A percentile compares a stretch with the other conserved stretches of the same genome.
phyloP scores from a whole-genome alignment of 2,113 vertebrate genomes.

The Prunella fulvescens region DNA sequence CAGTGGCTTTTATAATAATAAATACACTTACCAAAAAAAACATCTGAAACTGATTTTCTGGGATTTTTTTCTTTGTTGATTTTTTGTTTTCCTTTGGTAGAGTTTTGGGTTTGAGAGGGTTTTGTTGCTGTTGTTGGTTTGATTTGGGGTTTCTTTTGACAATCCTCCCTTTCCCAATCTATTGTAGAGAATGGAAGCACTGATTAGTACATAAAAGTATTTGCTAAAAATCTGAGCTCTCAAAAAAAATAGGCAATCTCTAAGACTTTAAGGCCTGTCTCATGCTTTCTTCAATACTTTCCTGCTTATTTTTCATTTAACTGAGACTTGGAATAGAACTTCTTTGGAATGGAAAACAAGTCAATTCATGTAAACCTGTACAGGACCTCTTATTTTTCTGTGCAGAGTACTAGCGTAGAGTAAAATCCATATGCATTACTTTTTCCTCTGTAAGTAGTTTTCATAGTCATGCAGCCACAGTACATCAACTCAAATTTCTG shows the following conservation, averaged over 20 bases:
- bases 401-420: not conserved
- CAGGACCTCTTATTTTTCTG: not conserved
- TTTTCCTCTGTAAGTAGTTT: not conserved
- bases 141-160: not conserved
- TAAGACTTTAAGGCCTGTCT: not conserved
- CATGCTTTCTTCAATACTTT: not conserved
- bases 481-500: not conserved
- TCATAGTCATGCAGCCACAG: not conserved
- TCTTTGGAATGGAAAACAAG: not conserved
- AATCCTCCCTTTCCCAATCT: not conserved
- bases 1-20: not conserved
- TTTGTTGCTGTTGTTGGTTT: not conserved
- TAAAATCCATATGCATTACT: not conserved
- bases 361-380: not conserved
- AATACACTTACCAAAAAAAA: not conserved
- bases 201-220: not conserved
- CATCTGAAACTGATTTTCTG: not conserved
- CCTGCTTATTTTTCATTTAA: not conserved
- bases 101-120: rapidly evolving
- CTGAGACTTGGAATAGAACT: not conserved
- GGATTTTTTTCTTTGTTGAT: rapidly evolving
- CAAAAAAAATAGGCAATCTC: not conserved
- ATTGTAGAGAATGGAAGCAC: not conserved
- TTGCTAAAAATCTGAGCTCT: not conserved
- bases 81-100: not conserved